A percentile compares a stretch with the other conserved stretches of the same genome.
Evolutionary conservation across 2,113 vertebrate genomes (phyloP).

Genomic region (Sinocyclocheilus maitianheensis): DNA sequence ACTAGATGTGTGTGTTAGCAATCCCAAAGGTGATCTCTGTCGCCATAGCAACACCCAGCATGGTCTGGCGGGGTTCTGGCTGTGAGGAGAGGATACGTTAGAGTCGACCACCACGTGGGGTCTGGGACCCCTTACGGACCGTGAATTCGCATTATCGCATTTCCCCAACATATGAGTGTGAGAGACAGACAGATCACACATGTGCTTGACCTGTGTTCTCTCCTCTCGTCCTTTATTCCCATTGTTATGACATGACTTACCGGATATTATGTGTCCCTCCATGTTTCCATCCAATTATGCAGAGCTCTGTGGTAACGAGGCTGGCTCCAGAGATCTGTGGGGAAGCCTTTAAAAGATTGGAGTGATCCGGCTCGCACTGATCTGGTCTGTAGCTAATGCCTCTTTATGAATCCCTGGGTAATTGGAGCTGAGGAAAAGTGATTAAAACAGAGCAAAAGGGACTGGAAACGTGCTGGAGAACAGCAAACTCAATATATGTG

Average conservation of each 20-base stretch:
- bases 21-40: slow-evolving; percentile 60
- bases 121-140: not conserved
- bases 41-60: slow-evolving; percentile 72
- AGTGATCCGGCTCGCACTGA: not conserved
- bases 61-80: slow-evolving; percentile 48
- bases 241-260: slow-evolving; percentile 36
- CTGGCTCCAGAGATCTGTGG: slow-evolving; percentile 17
- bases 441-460: not conserved
- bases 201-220: not conserved
- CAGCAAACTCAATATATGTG: not conserved
- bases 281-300: slow-evolving; percentile 4
- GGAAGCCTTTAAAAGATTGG: slow-evolving; percentile 17
- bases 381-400: slow-evolving; percentile 7
- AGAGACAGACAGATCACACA: not conserved
- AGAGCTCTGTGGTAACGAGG: slow-evolving; percentile 15
- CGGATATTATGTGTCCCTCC: not conserved
- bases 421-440: not conserved
- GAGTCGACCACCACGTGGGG: slow-evolving; percentile 40
- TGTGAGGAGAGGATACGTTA: slow-evolving; percentile 46
- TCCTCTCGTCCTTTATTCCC: not conserved
- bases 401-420: slow-evolving; percentile 18
- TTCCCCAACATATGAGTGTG: not conserved
- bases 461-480: not conserved
- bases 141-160: slow-evolving; percentile 34
- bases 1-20: slow-evolving; percentile 54